A percentile compares a stretch with the other conserved stretches of the same genome.
Conservation (phyloP, 2,113 vertebrate genomes). For the Tachysurus fulvidraco region DNA sequence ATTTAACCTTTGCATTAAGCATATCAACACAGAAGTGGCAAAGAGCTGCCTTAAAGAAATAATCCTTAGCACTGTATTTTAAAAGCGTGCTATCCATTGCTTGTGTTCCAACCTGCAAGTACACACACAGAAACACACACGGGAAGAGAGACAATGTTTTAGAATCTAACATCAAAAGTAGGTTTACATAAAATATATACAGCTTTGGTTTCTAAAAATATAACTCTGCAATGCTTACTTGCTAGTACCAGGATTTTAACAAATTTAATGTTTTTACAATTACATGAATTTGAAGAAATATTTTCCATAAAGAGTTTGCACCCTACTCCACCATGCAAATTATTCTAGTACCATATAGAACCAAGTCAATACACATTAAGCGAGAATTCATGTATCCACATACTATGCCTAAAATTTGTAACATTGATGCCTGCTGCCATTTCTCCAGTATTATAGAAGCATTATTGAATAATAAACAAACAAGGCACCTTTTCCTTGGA, state of each 20-base stretch:
- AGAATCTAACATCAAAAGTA: neutral
- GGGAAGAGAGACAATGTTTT: neutral
- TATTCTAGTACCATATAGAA: neutral
- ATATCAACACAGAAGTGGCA: slow-evolving; percentile 95
- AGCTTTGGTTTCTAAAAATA: neutral
- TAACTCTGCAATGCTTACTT: neutral
- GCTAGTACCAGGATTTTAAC: neutral
- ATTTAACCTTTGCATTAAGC: slow-evolving; percentile 86
- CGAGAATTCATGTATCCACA: no score
- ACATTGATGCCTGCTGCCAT: neutral
- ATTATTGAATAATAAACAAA: neutral
- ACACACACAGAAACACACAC: neutral
- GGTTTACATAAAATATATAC: neutral
- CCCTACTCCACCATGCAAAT: neutral
- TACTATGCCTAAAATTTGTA: no score
- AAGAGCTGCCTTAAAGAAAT: slow-evolving; percentile 91
- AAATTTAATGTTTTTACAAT: no score
- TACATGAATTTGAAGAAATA: neutral
- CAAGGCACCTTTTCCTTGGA: no score
- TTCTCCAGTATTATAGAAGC: neutral
- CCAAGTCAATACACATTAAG: neutral
- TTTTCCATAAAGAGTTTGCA: neutral
- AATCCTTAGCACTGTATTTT: slow-evolving; percentile 93
- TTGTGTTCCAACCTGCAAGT: slow-evolving; percentile 77
- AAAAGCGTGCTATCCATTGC: slow-evolving; percentile 92